A percentile compares a stretch with the other conserved stretches of the same genome.
phyloP scores from a whole-genome alignment of 2,888 invertebrate species.

The Platycheirus rosarum region DNA sequence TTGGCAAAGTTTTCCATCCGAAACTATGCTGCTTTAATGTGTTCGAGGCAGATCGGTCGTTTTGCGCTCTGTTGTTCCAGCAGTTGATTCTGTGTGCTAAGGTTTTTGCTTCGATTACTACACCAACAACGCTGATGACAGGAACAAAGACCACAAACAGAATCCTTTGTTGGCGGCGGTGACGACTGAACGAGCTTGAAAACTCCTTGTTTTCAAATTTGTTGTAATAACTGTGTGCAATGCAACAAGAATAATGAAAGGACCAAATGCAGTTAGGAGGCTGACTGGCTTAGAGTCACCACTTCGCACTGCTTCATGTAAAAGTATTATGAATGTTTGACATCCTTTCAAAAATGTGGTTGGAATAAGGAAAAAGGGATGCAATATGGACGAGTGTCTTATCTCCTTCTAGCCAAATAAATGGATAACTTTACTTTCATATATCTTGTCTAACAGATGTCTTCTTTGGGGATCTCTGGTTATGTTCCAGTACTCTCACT shows the following conservation, averaged over 20 bases:
- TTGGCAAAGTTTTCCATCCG: constrained; percentile 72
- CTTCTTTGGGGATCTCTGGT: constrained; percentile 53
- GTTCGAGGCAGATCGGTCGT: constrained; percentile 23
- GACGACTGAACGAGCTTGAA: constrained; percentile 36
- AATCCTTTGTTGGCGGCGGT: constrained; percentile 30
- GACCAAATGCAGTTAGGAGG: constrained; percentile 37
- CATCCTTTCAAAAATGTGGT: constrained; percentile 60
- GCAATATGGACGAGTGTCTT: not conserved
- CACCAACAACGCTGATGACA: constrained; percentile 31
- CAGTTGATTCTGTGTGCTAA: constrained; percentile 15
- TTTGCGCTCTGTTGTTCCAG: constrained; percentile 12
- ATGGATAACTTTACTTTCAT: constrained; percentile 72
- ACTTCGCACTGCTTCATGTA: too few species aligned
- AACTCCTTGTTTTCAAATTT: constrained; percentile 52
- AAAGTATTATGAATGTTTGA: constrained; percentile 57
- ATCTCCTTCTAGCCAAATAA: constrained; percentile 55
- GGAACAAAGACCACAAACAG: constrained; percentile 59
- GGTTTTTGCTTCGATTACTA: constrained; percentile 36
- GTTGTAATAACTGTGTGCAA: constrained; percentile 59
- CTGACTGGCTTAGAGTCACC: not conserved
- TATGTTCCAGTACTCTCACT: too few species aligned
- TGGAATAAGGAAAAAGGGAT: not conserved
- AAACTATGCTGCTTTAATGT: constrained; percentile 62
- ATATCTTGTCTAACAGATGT: constrained; percentile 73
- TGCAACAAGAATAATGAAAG: constrained; percentile 33